Conservation (phyloP, 2,888 invertebrate species). For the Tyria jacobaeae region DNA sequence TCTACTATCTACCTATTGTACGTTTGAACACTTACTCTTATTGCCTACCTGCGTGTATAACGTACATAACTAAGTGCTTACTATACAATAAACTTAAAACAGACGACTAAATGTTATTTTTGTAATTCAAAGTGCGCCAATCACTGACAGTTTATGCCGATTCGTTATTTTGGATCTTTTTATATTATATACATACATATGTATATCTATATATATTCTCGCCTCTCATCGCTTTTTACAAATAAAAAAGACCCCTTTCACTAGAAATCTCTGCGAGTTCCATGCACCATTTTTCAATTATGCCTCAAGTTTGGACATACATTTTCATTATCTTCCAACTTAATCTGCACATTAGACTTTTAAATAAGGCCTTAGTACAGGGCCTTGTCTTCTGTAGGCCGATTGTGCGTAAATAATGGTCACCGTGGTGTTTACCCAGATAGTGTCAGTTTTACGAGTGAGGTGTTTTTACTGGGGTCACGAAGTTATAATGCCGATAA, state of each 20-base stretch:
- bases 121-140: too few relatives aligned
- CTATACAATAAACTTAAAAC: too few relatives aligned
- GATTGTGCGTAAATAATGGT: constrained; percentile 18
- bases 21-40: too few relatives aligned
- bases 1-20: too few relatives aligned
- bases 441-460: constrained; percentile 14
- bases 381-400: constrained; percentile 24
- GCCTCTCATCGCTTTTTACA: background rate
- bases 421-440: constrained; percentile 12
- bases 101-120: too few relatives aligned
- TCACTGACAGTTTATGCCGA: too few relatives aligned
- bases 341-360: constrained; percentile 61
- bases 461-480: constrained; percentile 12
- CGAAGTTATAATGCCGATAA: constrained; percentile 1
- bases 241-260: background rate
- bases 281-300: constrained; percentile 13
- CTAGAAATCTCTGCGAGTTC: background rate
- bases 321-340: constrained; percentile 58
- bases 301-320: constrained; percentile 49
- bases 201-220: too few relatives aligned
- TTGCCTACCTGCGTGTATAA: too few relatives aligned
- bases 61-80: too few relatives aligned
- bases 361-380: constrained; percentile 49
- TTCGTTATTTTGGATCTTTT: too few relatives aligned
- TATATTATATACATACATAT: too few relatives aligned